Evolutionary conservation across 1,140 invertebrate genomes (phyloP).

Genomic region (Ceratosolen solmsi): DNA sequence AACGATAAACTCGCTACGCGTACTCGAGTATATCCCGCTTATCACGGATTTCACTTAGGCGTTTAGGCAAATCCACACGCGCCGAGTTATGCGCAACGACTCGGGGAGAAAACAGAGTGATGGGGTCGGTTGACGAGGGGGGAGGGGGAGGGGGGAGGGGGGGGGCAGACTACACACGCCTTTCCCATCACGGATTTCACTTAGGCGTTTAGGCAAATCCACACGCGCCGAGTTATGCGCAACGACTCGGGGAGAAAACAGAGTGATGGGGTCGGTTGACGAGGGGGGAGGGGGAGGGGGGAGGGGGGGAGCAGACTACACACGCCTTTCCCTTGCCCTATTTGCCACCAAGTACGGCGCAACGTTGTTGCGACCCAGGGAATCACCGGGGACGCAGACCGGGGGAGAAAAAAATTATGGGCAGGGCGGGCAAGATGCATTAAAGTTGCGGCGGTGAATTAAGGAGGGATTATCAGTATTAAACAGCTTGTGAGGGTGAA

Average conservation of each 20-base stretch:
- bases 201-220: slow-evolving; percentile 69
- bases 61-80: slow-evolving; percentile 65
- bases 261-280: background rate
- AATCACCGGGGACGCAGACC: background rate
- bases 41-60: slow-evolving; percentile 72
- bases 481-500: background rate
- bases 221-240: slow-evolving; percentile 41
- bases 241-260: slow-evolving; percentile 10
- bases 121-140: background rate
- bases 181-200: slow-evolving; percentile 68
- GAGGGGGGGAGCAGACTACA: background rate
- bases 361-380: background rate
- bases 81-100: background rate
- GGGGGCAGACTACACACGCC: too few species aligned
- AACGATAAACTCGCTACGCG: slow-evolving; percentile 71
- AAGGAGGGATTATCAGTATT: slow-evolving; percentile 30
- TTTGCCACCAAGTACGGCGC: slow-evolving; percentile 55
- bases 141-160: background rate
- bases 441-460: slow-evolving; percentile 3
- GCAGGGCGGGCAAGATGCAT: background rate
- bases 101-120: slow-evolving; percentile 12
- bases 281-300: background rate
- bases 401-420: background rate
- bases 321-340: slow-evolving; percentile 58
- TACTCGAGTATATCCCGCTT: slow-evolving; percentile 64